Evolutionary conservation across 2,888 invertebrate species (phyloP).

Genomic region (Branchipolynoe longqiensis): DNA sequence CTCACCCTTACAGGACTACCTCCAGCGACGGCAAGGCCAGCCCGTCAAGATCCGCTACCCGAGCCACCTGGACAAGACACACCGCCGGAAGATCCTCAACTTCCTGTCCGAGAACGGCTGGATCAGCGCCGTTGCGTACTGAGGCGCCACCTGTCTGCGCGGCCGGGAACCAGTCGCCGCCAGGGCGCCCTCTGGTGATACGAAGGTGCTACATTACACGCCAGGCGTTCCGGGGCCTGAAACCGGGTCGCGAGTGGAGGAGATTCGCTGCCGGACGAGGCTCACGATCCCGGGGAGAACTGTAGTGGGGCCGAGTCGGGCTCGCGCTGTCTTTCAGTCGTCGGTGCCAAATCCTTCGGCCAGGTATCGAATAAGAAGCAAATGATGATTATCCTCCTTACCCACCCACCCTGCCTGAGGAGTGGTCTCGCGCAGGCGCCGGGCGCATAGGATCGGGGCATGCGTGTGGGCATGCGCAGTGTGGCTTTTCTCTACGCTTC

Average conservation of each 20-base stretch:
- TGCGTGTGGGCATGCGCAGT: too few relatives aligned
- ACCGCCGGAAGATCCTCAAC: slow-evolving; percentile 84
- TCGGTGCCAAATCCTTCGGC: slow-evolving; percentile 4
- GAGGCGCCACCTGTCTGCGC: neutral
- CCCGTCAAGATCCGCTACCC: slow-evolving; percentile 81
- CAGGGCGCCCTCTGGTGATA: neutral
- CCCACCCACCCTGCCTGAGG: neutral
- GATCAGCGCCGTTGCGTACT: slow-evolving; percentile 79
- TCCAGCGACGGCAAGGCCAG: slow-evolving; percentile 80
- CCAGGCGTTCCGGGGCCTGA: neutral
- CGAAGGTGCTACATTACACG: neutral
- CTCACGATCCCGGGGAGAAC: neutral
- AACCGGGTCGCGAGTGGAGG: neutral
- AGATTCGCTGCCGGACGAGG: neutral
- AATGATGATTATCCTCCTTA: too few relatives aligned
- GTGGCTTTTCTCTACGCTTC: too few relatives aligned
- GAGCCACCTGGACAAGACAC: slow-evolving; percentile 83
- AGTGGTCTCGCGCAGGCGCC: neutral
- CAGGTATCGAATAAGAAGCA: neutral
- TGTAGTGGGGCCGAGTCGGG: neutral
- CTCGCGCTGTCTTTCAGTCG: neutral
- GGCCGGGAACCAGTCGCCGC: neutral
- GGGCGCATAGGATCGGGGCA: too few relatives aligned
- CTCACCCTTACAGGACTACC: slow-evolving; percentile 77
- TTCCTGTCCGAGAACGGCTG: slow-evolving; percentile 85